These are phyloP conservation scores for Philhelius pedissequus DNA, from an alignment of 2,888 invertebrate genomes.

Conservation along the genomic window DNA sequence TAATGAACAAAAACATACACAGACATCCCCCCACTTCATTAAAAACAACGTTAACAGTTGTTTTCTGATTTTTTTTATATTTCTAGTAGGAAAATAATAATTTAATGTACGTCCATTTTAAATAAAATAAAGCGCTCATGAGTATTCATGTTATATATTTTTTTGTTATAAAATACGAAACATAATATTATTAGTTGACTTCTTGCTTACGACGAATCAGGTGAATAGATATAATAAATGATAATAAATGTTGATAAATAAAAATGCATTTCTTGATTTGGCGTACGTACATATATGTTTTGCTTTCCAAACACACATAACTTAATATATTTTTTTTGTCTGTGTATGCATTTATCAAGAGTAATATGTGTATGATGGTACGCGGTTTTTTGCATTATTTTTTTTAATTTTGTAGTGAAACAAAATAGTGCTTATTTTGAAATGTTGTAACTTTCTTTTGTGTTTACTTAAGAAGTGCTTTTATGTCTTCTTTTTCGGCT, in stretches of 20 bases:
- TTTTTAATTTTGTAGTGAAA: not conserved
- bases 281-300: not conserved
- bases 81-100: not conserved
- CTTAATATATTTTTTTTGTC: not conserved
- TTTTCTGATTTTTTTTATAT: not conserved
- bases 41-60: not conserved
- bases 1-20: not conserved
- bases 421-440: not conserved
- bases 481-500: conserved; percentile 94
- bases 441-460: not conserved
- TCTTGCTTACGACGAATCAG: not conserved
- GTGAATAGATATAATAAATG: conserved; percentile 8
- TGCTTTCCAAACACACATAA: not conserved
- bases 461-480: conserved; percentile 41
- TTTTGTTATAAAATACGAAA: not conserved
- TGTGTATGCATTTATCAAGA: not conserved
- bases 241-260: not conserved
- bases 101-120: not conserved
- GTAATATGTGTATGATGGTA: conserved; percentile 19
- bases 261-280: not conserved
- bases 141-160: conserved; percentile 1
- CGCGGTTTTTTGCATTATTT: not conserved
- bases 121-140: conserved; percentile 3
- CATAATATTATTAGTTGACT: not conserved
- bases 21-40: not conserved